A percentile compares a stretch with the other conserved stretches of the same genome.
phyloP scores from a whole-genome alignment of 2,888 invertebrate species.

The Plagiodera versicolora region DNA sequence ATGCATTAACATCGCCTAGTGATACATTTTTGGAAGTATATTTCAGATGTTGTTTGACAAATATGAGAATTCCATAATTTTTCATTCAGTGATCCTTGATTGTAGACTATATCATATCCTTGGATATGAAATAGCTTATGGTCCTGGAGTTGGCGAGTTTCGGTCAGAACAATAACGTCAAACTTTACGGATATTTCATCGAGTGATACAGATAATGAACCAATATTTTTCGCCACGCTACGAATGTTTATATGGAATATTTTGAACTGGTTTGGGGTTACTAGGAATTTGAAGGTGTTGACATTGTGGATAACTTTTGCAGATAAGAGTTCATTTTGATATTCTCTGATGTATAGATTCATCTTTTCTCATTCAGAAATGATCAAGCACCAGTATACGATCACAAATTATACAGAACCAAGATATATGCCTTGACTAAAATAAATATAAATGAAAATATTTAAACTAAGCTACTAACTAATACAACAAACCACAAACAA shows the following conservation, averaged over 20 bases:
- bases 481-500: not conserved
- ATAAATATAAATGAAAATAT: not conserved
- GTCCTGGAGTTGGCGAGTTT: constrained; percentile 1
- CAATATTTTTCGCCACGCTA: constrained; percentile 2
- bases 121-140: not conserved
- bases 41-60: not conserved
- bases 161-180: not conserved
- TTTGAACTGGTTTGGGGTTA: constrained; percentile 1
- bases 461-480: not conserved
- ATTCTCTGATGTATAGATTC: constrained; percentile 1
- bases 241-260: constrained; percentile 8
- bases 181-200: not conserved
- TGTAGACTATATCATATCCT: constrained; percentile 3
- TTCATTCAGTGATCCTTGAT: constrained; percentile 2
- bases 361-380: not conserved
- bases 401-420: not conserved
- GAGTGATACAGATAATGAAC: not conserved
- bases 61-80: constrained; percentile 4
- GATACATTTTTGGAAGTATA: not conserved
- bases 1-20: not conserved
- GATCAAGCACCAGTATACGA: not conserved
- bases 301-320: constrained; percentile 6
- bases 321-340: constrained; percentile 6
- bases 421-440: not conserved
- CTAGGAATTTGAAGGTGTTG: not conserved